Base-by-base conservation (phyloP, 2,113 vertebrate species). In the Casuarius casuarius region DNA sequence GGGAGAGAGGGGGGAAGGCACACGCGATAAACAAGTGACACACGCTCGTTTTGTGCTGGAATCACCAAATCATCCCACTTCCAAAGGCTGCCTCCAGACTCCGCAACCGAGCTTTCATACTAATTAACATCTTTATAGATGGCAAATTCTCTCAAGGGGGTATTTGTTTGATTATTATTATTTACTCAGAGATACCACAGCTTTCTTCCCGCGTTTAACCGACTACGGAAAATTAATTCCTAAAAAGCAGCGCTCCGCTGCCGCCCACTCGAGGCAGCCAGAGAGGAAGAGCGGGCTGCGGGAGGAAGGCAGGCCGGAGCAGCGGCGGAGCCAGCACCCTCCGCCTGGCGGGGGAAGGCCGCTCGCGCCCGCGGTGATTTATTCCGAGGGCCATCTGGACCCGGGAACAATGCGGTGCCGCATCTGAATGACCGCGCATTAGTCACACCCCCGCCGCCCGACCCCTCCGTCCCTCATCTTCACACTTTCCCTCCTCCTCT, bases 401-500 rank as follows among this genome's bases (percentile, higher is more conserved):
- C 94, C 94, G 90, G 96, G 98, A 98, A 99, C 98, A 98, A 98
- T 98, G 96, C 74, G 94, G 97, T 97, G 96, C 97, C 93, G 79
- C 95, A 93, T 98, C 97, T 98, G 96, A 95, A 97, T 98, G 98
- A 98, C 98, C 97, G 95, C 92, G 79, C 97, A 98, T 99, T 99
- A 99, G 98, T 99, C 99, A 99, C 98, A 99, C 98, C 97, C 98
- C 98, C 98, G 97, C 97, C 94, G 89, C 97, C 97, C 90, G 97
- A 98, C 98, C 98, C 97, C 97, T 97, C 95, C 61, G 46, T 97
- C 95, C 97, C 97, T 98, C 94, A 97, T 98, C 98, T 97, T 98
- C 97, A 98, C 97, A 95, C 86, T 92, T 77, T 63, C 92, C 83
- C 91, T 90, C 87, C 66, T 62, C 79, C 88, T 80, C 98, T 98